A percentile compares a stretch with the other conserved stretches of the same genome.
These are phyloP conservation scores for Ameiurus melas DNA, from an alignment of 2,113 vertebrate species.

Conservation along the genomic window DNA sequence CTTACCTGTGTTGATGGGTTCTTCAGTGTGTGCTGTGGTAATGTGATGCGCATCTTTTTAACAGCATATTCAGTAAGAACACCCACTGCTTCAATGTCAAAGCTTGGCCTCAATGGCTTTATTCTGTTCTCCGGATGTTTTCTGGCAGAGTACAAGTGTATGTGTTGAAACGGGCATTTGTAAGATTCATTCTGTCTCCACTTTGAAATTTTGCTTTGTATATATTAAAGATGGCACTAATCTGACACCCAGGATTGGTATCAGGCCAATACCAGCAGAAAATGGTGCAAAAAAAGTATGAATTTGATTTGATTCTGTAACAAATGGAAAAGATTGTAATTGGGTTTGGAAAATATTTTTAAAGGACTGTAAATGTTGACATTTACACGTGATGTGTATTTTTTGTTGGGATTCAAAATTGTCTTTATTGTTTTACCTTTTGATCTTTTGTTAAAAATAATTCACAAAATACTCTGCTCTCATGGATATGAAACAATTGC, in stretches of 20 bases:
- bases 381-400: too few species aligned
- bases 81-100: background rate
- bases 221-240: background rate
- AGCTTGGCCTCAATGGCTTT: background rate
- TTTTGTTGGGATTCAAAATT: background rate
- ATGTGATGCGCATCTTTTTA: background rate
- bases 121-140: slow-evolving; percentile 6
- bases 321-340: background rate
- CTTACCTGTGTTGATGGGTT: background rate
- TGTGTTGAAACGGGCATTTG: background rate
- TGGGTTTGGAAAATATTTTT: background rate
- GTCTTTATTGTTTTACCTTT: too few species aligned
- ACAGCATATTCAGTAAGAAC: background rate
- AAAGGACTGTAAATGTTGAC: background rate
- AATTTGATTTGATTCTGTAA: background rate
- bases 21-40: background rate
- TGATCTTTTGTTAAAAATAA: too few species aligned
- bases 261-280: background rate
- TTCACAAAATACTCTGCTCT: too few species aligned
- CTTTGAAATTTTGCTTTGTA: slow-evolving; percentile 12
- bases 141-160: background rate
- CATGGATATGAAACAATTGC: too few species aligned
- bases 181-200: background rate
- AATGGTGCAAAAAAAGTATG: background rate
- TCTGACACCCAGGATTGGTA: background rate